Percentiles rank a stretch among this genome's conserved stretches.
Conservation (phyloP, 1,140 invertebrate species). For the Camponotus vicinus region DNA sequence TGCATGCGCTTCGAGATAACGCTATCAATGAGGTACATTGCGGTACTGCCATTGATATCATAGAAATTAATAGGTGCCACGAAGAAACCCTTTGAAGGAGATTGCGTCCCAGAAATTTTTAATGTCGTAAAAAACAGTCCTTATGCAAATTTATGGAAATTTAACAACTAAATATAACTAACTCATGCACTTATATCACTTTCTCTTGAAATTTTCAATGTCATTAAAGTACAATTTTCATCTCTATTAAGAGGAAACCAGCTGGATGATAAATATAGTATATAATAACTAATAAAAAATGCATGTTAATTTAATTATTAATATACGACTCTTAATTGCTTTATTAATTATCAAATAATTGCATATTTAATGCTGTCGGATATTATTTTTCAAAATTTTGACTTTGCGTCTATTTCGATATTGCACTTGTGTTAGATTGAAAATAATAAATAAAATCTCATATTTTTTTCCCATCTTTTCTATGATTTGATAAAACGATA, state of each 20-base stretch:
- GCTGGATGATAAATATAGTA: too few relatives aligned
- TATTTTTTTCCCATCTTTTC: background rate
- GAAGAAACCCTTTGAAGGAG: conserved; percentile 26
- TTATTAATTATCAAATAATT: background rate
- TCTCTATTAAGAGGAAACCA: background rate
- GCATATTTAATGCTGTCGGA: background rate
- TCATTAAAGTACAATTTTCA: background rate
- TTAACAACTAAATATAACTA: background rate
- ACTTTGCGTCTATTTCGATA: background rate
- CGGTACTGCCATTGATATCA: conserved; percentile 45
- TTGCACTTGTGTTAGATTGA: background rate
- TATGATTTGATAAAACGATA: background rate
- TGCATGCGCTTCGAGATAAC: conserved; percentile 47
- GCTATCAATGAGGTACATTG: conserved; percentile 52
- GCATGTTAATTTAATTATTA: background rate
- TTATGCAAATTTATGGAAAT: conserved; percentile 48
- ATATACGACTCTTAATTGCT: background rate
- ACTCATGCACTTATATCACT: background rate
- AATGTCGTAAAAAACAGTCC: conserved; percentile 2
- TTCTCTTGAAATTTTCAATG: conserved; percentile 25
- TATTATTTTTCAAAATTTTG: background rate
- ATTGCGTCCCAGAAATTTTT: conserved; percentile 36
- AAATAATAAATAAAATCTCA: background rate
- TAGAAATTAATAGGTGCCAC: conserved; percentile 55
- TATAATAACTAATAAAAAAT: background rate